Base-by-base conservation (phyloP, 1,140 invertebrate genomes). In the Achatina immaculata region DNA sequence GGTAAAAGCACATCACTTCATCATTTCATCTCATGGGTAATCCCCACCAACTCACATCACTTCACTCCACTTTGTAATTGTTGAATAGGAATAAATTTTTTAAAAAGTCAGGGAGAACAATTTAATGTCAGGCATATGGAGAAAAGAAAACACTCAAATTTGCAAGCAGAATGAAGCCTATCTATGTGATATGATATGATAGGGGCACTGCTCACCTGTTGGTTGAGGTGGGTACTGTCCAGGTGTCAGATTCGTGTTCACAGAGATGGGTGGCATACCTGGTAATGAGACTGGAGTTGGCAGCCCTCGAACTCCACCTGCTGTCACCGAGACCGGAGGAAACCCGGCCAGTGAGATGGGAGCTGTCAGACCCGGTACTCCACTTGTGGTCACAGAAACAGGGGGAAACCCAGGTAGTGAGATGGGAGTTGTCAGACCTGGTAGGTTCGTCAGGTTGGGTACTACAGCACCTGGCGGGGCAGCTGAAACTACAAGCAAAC, bases 321-420 rank as follows among this genome's bases (percentile, higher is more conserved):
- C n/a, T 48, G 4, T 43, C 31, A 74, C 45, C n/a, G n/a, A n/a
- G 28, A 87, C 83, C 21, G 86, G 86, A 4, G 88, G 86, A 83
- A 89, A 83, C 2, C 88, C 87, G 16, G 87, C 80, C 81, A 89
- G 77, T 34, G 87, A 86, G 74, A 87, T 80, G 43, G 88, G 86
- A 62, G 83, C 81, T 24, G 85, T 85, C 66, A 55, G 48, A 19
- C 51, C 75, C 14, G 19, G 4, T 9, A 45, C 6, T 9, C 42
- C 72, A 51, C 11, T 48, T n/a, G 62, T 21, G 58, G 1, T 48
- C 9, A 75, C 55, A 19, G 86, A 83, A 34, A 86, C 83, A 24
- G 86, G 86, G 3, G 88, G 86, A 83, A 89, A 83, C 1, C 88
- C 87, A 24, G 87, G 81, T 82, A 89, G 77, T 34, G 87, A 86